Percentiles rank a stretch among this genome's conserved stretches.
phyloP scores from a whole-genome alignment of 2,888 invertebrate species.

The Erebia aethiops region DNA sequence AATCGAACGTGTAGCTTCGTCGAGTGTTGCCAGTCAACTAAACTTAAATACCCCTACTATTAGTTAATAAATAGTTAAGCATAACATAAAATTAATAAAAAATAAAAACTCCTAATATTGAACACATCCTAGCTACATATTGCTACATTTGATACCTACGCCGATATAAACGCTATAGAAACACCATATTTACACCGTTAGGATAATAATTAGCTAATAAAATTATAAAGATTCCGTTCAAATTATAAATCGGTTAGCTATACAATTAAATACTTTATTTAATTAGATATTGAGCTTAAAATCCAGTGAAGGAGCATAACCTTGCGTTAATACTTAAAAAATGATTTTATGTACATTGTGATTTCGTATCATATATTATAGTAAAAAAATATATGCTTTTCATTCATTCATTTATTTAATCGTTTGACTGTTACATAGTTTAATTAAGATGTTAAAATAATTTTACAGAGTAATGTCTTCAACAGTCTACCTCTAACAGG shows the following conservation, averaged over 20 bases:
- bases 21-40: constrained; percentile 42
- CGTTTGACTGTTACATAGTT: too few species aligned
- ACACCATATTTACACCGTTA: constrained; percentile 64
- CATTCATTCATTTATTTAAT: too few species aligned
- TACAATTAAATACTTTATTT: constrained; percentile 47
- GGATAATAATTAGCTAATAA: constrained; percentile 54
- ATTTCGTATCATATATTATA: not conserved
- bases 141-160: constrained; percentile 68
- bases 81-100: constrained; percentile 74
- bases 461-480: too few species aligned
- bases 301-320: constrained; percentile 32
- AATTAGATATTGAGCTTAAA: constrained; percentile 41
- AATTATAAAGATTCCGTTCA: constrained; percentile 53
- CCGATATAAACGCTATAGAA: constrained; percentile 72
- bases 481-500: too few species aligned
- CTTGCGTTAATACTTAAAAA: constrained; percentile 8
- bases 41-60: constrained; percentile 42
- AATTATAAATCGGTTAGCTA: constrained; percentile 49
- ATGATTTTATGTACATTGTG: constrained; percentile 16
- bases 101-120: constrained; percentile 61
- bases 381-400: too few species aligned
- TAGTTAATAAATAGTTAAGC: constrained; percentile 70
- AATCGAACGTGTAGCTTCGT: constrained; percentile 48
- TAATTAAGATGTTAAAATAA: too few species aligned
- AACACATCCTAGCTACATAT: constrained; percentile 81